Percentiles rank a stretch among this genome's conserved stretches.
phyloP scores from a whole-genome alignment of 2,888 invertebrate species.

The Cremastinae sp. region DNA sequence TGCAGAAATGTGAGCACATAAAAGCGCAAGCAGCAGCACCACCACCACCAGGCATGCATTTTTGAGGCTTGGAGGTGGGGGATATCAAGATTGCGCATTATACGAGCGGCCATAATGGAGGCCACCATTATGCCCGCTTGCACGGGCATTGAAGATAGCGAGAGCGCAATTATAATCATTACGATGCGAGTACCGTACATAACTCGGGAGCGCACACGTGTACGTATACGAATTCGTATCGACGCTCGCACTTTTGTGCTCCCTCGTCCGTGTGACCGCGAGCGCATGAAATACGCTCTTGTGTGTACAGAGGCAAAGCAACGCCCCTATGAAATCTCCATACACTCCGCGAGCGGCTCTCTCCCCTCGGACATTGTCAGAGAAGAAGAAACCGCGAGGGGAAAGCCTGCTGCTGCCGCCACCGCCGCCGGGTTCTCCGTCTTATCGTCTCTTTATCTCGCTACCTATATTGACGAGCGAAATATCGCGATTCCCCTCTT shows the following conservation, averaged over 20 bases:
- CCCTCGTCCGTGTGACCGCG: background rate
- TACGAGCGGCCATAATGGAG: constrained; percentile 77
- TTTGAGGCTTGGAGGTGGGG: constrained; percentile 60
- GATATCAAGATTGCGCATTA: constrained; percentile 78
- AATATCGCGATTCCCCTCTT: constrained; percentile 46
- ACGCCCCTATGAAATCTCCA: constrained; percentile 70
- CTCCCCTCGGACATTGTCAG: background rate
- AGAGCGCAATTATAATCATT: constrained; percentile 76
- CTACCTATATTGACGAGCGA: constrained; percentile 36
- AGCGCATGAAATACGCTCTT: constrained; percentile 3
- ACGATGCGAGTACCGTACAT: constrained; percentile 68
- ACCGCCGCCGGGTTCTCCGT: constrained; percentile 7
- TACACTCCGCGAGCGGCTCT: constrained; percentile 55
- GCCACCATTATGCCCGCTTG: constrained; percentile 73
- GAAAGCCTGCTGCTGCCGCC: no score
- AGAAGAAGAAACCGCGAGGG: no score
- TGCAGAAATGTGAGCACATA: no score
- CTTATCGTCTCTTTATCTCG: constrained; percentile 56
- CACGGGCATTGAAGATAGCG: constrained; percentile 76
- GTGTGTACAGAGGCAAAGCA: constrained; percentile 46
- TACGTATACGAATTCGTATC: background rate
- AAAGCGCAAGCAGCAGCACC: no score
- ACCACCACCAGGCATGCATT: no score
- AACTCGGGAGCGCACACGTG: constrained; percentile 5
- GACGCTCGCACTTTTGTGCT: constrained; percentile 14